Evolutionary conservation across 1,140 invertebrate genomes (phyloP).

Genomic region (Antheraea mylitta): DNA sequence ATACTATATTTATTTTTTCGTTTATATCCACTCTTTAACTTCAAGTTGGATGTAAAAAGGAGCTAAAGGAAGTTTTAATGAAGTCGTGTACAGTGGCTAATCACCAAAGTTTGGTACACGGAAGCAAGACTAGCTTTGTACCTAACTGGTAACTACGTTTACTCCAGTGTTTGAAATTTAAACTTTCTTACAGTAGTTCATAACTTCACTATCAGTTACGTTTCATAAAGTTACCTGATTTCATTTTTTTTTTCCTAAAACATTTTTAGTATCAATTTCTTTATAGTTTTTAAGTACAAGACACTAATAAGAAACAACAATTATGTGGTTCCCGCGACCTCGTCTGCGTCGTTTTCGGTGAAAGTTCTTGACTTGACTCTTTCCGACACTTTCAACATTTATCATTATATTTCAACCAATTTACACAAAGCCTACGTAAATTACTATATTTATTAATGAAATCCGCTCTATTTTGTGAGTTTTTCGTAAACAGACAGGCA

Average conservation of each 20-base stretch:
- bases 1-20: slow-evolving; percentile 4
- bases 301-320: too few species aligned
- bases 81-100: slow-evolving; percentile 26
- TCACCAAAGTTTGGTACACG: slow-evolving; percentile 19
- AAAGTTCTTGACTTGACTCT: too few species aligned
- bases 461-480: too few species aligned
- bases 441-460: too few species aligned
- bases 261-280: too few species aligned
- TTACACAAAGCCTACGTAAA: too few species aligned
- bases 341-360: too few species aligned
- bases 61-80: slow-evolving; percentile 24
- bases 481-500: too few species aligned
- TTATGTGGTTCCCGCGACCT: too few species aligned
- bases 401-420: too few species aligned
- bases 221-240: not conserved
- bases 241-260: not conserved
- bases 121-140: slow-evolving; percentile 11
- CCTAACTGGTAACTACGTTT: slow-evolving; percentile 11
- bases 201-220: not conserved
- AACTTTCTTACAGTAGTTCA: not conserved
- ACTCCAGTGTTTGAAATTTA: slow-evolving; percentile 7
- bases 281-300: too few species aligned
- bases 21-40: slow-evolving; percentile 18
- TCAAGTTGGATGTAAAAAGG: slow-evolving; percentile 20
- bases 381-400: too few species aligned